Percentiles rank a stretch among this genome's conserved stretches.
phyloP scores from a whole-genome alignment of 2,888 invertebrate genomes.

The Drosophila neotestacea region DNA sequence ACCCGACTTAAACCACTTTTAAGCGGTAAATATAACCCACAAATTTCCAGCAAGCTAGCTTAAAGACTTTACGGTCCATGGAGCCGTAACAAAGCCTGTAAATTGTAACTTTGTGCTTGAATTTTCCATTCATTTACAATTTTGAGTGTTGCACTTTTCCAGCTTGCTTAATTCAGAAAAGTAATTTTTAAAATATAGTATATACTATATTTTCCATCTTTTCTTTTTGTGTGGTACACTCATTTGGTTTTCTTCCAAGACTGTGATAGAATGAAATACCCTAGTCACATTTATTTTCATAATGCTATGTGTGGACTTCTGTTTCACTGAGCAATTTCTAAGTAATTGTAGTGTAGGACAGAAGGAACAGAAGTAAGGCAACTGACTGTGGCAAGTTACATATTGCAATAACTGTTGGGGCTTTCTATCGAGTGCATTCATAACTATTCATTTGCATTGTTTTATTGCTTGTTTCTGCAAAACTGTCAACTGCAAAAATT shows the following conservation, averaged over 20 bases:
- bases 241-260: not conserved
- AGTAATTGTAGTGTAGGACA: not conserved
- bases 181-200: constrained; percentile 9
- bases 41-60: constrained; percentile 9
- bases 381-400: constrained; percentile 15
- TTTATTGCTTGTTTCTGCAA: constrained; percentile 38
- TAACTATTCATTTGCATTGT: constrained; percentile 50
- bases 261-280: not conserved
- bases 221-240: not conserved
- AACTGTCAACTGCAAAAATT: constrained; percentile 59
- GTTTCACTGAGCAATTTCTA: constrained; percentile 9
- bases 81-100: not conserved
- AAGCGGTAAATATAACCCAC: not conserved
- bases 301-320: constrained; percentile 1
- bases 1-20: constrained; percentile 1
- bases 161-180: constrained; percentile 18
- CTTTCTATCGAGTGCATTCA: constrained; percentile 44
- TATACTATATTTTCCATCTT: not conserved
- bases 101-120: not conserved
- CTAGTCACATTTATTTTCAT: constrained; percentile 4
- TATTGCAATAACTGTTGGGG: constrained; percentile 14
- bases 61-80: constrained; percentile 9
- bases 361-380: not conserved
- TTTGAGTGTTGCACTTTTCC: constrained; percentile 9
- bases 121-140: not conserved